Percentiles rank a stretch among this genome's conserved stretches.
These are phyloP conservation scores for Chironomus riparius DNA, from an alignment of 2,888 invertebrate species.

Conservation along the genomic window DNA sequence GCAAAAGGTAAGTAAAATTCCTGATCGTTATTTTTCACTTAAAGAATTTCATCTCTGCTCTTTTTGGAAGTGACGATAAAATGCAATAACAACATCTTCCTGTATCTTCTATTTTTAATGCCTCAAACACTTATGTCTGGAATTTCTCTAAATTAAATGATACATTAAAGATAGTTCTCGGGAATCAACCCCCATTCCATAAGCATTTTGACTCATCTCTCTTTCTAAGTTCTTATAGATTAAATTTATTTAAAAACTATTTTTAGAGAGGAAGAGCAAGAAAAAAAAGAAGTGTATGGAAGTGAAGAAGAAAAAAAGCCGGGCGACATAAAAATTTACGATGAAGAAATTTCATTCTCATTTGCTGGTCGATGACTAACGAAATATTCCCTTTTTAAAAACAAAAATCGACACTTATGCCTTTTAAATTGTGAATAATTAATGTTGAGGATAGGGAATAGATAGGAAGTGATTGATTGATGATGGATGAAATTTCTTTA, in stretches of 20 bases:
- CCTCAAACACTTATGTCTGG: neutral
- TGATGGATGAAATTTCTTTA: neutral
- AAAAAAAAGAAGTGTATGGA: neutral
- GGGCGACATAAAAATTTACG: neutral
- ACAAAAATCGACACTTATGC: constrained; percentile 8
- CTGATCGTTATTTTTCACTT: neutral
- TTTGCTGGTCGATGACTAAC: neutral
- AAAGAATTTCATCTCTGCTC: neutral
- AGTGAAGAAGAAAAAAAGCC: neutral
- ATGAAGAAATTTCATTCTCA: neutral
- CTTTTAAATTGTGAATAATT: constrained; percentile 27
- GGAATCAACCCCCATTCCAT: no score
- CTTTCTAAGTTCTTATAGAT: no score
- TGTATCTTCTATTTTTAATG: neutral
- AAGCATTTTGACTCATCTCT: no score
- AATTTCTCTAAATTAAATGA: neutral
- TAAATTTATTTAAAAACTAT: constrained; percentile 5
- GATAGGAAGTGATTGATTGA: neutral
- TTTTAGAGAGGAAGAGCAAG: constrained; percentile 18
- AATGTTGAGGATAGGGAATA: neutral
- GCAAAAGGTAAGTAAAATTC: constrained; percentile 6
- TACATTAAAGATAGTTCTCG: neutral
- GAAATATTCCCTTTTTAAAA: constrained; percentile 13
- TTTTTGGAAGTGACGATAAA: neutral
- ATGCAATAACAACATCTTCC: neutral